These are phyloP conservation scores for Rhinichthys osculus DNA, from an alignment of 2,797 vertebrate species.

Conservation along the genomic window DNA sequence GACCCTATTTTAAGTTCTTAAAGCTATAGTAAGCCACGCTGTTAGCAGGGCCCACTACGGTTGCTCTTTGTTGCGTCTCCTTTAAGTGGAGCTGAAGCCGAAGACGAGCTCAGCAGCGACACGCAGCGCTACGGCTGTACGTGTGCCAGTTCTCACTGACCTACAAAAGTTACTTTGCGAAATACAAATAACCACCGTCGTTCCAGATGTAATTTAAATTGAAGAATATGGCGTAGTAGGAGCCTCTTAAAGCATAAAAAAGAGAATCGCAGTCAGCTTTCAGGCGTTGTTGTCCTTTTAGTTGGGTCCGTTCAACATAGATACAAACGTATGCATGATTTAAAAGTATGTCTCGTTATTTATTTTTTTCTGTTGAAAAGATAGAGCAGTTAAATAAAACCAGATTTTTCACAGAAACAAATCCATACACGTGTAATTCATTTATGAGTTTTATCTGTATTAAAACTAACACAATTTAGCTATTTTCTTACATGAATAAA, in stretches of 20 bases:
- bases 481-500: neutral
- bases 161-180: neutral
- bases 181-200: neutral
- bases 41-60: constrained; percentile 67
- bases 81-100: constrained; percentile 81
- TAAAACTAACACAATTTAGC: neutral
- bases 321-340: neutral
- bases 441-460: neutral
- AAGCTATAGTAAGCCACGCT: constrained; percentile 84
- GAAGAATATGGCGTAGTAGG: neutral
- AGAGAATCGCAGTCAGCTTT: neutral
- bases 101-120: constrained; percentile 56
- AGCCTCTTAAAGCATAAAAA: neutral
- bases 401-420: neutral
- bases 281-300: neutral
- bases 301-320: neutral
- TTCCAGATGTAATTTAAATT: neutral
- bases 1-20: constrained; percentile 80
- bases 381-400: neutral
- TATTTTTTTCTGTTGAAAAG: neutral
- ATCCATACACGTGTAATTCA: neutral
- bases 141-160: neutral
- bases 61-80: constrained; percentile 85
- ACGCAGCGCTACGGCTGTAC: constrained; percentile 40
- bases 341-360: neutral